These are phyloP conservation scores for Malacoraja senta DNA, from an alignment of 2,797 vertebrate genomes.

Conservation along the genomic window DNA sequence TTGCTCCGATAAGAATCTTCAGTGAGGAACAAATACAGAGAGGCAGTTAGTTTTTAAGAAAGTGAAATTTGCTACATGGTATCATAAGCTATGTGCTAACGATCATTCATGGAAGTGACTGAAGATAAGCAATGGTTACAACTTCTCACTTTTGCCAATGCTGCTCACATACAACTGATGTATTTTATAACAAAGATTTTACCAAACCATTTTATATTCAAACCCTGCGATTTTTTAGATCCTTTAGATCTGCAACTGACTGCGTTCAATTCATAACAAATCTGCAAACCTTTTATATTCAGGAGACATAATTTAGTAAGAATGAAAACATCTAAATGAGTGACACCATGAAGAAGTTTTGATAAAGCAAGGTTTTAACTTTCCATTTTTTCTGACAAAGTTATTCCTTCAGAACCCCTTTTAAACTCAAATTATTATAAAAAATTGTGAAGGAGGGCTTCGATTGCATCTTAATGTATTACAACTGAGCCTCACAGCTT, in stretches of 20 bases:
- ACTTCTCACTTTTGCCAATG: neutral
- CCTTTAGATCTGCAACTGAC: neutral
- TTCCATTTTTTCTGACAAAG: neutral
- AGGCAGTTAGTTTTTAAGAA: conserved; percentile 42
- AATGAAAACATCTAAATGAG: neutral
- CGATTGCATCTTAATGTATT: neutral
- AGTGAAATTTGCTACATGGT: conserved; percentile 36
- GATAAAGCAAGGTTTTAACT: neutral
- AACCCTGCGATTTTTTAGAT: neutral
- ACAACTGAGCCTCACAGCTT: neutral
- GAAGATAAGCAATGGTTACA: neutral
- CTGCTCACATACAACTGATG: neutral
- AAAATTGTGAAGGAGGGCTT: neutral
- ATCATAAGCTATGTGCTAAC: neutral
- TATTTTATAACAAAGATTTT: neutral
- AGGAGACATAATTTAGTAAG: neutral
- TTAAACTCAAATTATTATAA: neutral
- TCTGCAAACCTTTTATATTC: neutral
- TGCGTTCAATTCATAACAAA: neutral
- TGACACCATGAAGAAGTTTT: neutral
- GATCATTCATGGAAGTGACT: neutral
- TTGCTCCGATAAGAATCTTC: conserved; percentile 91
- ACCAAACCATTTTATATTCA: neutral
- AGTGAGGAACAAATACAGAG: conserved; percentile 43
- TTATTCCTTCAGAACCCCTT: neutral